Evolutionary conservation across 2,113 vertebrate species (phyloP).

Genomic region (Mormyrus lacerda): DNA sequence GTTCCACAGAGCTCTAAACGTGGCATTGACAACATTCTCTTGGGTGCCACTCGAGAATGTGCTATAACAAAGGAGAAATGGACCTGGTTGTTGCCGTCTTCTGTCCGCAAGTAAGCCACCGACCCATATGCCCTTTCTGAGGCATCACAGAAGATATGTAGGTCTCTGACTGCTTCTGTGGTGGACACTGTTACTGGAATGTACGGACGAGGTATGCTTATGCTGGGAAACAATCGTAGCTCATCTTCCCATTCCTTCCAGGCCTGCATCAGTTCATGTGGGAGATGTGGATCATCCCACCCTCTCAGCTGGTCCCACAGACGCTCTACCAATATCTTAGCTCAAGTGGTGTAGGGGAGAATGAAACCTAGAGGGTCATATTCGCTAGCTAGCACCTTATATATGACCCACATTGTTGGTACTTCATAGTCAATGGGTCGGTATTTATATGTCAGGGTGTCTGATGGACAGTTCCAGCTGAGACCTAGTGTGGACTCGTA

Average conservation of each 20-base stretch:
- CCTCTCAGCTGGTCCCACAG: not conserved
- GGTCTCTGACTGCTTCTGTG: not conserved
- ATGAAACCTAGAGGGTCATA: slow-evolving; percentile 8
- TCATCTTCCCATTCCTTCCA: slow-evolving; percentile 20
- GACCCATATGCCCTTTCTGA: slow-evolving; percentile 18
- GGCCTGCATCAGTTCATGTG: not conserved
- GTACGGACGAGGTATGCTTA: not conserved
- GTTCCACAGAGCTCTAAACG: slow-evolving; percentile 23
- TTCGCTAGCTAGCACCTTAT: not conserved
- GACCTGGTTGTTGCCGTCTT: not conserved
- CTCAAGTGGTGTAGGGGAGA: not conserved
- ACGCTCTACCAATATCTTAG: not conserved
- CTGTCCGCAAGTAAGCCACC: slow-evolving; percentile 17
- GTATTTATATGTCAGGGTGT: not conserved
- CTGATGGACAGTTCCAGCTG: not conserved
- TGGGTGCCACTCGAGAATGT: slow-evolving; percentile 14
- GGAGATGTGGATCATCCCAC: slow-evolving; percentile 13
- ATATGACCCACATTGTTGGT: not conserved
- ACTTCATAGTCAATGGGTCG: not conserved
- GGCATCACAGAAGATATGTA: slow-evolving; percentile 21
- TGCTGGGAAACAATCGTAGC: not conserved
- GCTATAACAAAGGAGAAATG: slow-evolving; percentile 18
- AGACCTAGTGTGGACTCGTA: not conserved
- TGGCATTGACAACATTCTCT: slow-evolving; percentile 9
- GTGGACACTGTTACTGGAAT: not conserved